Percentiles rank a stretch among this genome's conserved stretches.
Conservation (phyloP, 1,140 invertebrate species). For the Brachionus sp. region DNA sequence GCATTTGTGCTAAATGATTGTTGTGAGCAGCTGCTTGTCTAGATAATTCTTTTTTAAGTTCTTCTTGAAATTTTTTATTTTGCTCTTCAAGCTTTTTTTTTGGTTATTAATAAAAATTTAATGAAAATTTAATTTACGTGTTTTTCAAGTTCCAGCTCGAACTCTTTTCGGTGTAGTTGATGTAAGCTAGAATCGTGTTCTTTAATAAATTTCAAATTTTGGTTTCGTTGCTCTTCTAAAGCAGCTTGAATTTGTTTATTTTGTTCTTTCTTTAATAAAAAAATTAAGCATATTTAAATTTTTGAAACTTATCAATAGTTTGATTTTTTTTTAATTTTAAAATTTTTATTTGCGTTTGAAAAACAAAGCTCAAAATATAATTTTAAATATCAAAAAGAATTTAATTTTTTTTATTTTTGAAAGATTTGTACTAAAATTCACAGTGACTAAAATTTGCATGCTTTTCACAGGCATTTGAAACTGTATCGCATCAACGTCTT, state of each 20-base stretch:
- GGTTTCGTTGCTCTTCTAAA: conserved; percentile 52
- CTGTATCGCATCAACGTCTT: no score
- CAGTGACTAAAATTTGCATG: no score
- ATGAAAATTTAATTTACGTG: conserved; percentile 51
- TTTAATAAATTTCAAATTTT: conserved; percentile 51
- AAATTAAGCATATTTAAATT: background rate
- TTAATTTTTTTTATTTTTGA: no score
- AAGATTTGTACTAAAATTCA: no score
- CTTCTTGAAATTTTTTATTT: conserved; percentile 68
- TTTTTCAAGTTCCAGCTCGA: conserved; percentile 53
- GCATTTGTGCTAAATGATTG: conserved; percentile 73
- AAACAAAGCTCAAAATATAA: no score
- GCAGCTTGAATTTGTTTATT: conserved; percentile 52
- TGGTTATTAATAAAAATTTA: background rate
- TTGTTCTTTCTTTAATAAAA: conserved; percentile 49
- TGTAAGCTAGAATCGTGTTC: conserved; percentile 49
- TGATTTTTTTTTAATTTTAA: no score
- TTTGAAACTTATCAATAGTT: no score
- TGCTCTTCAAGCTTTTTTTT: conserved; percentile 64
- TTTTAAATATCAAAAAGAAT: no score
- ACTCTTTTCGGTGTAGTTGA: conserved; percentile 50
- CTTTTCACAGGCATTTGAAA: no score
- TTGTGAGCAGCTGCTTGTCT: conserved; percentile 75
- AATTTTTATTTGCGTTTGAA: no score
- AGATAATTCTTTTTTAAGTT: conserved; percentile 72